Base-by-base conservation (phyloP, 2,888 invertebrate genomes). In the Pristionchus japonicus region DNA sequence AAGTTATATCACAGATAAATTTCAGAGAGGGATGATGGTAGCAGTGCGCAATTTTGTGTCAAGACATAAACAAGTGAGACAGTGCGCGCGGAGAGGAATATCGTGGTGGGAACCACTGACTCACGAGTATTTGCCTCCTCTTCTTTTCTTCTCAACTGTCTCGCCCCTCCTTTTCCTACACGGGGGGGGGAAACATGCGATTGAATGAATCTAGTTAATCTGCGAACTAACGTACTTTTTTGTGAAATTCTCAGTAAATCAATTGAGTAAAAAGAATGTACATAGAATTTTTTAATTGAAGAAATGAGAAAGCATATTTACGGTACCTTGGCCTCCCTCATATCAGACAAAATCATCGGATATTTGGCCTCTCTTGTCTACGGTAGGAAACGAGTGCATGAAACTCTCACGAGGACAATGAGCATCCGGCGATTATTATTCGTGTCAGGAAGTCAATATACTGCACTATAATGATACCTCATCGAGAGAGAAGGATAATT, bases 1-100 rank as follows among this genome's bases (percentile, higher is more conserved):
- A 49, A 49, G 49, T 49, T 6, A 17, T 17, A 11, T 11, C 15
- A 49, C 11, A 15, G 49, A 52, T 52, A 6, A 20, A 52, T 52
- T 20, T 52, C 17, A 6, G 23, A 23, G 20, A n/a, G 34, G 67
- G 67, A 64, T 4, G 67, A 70, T 15, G 20, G 67, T 20, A 70
- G 37, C 17, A 37, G 64, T 27, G 67, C 17, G 13, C 67, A 70
- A 43, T 43, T n/a, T 43, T 37, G 17, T 40, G 43, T n/a, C 43
- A 23, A 43, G 82, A 31, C 49, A 52, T 52, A 82, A 82, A 82
- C 82, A 82, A 82, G 49, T 31, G 82, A 82, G 82, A 49, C 31
- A 49, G 82, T 9, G 61, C 20, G 61, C 4, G 34, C 40, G 43
- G 15, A 13, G 9, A 84, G 84, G 84, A 11, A 31, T 0, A 11